Evolutionary conservation across 2,113 vertebrate genomes (phyloP).

Genomic region (human (Homo sapiens)): GRCh38 chr1:208133501-208134000

Average conservation of each 20-base stretch:
- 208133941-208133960: background rate
- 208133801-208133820: background rate
- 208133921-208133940: background rate
- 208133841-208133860: background rate
- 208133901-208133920: background rate
- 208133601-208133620: conserved; percentile 53
- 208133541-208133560: conserved; percentile 66
- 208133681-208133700: conserved; percentile 53
- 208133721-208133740: background rate
- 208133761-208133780: background rate
- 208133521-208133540: conserved; percentile 54
- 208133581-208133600: conserved; percentile 63
- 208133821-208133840: background rate
- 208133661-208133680: conserved; percentile 22
- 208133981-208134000: conserved; percentile 52
- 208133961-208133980: background rate
- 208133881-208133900: background rate
- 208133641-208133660: conserved; percentile 68
- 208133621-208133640: conserved; percentile 61
- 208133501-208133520: conserved; percentile 33
- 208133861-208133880: background rate
- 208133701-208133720: conserved; percentile 51
- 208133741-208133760: background rate
- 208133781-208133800: background rate
- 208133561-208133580: conserved; percentile 55